Conservation (phyloP, 2,113 vertebrate species). For the Hirundichthys speculiger region DNA sequence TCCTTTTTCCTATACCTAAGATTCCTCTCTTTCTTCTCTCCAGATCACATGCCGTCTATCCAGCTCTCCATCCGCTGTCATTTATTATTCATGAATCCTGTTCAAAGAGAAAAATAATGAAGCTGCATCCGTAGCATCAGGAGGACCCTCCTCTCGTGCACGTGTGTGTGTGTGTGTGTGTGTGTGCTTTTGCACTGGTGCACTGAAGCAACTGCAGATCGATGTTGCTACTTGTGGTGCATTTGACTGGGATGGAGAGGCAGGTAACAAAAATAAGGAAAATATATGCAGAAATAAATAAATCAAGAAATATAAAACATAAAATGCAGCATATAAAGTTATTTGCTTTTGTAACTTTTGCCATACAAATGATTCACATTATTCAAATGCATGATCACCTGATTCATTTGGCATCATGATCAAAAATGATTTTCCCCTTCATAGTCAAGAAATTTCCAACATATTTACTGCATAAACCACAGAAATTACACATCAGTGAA, state of each 20-base stretch:
- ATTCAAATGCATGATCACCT: too few species aligned
- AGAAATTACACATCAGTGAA: too few species aligned
- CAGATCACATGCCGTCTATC: constrained; percentile 25
- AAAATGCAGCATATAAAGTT: too few species aligned
- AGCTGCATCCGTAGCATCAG: constrained; percentile 50
- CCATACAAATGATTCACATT: too few species aligned
- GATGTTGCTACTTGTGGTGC: constrained; percentile 9
- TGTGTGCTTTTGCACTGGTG: constrained; percentile 33
- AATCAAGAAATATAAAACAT: too few species aligned
- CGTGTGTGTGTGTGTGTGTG: constrained; percentile 10
- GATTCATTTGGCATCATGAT: too few species aligned
- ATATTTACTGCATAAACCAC: too few species aligned
- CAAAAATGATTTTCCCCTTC: too few species aligned
- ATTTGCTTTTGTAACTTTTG: too few species aligned
- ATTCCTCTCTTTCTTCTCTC: constrained; percentile 25
- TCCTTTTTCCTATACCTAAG: background rate
- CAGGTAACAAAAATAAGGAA: background rate
- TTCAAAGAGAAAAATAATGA: constrained; percentile 36
- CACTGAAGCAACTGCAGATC: constrained; percentile 17
- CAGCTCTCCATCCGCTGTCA: constrained; percentile 26
- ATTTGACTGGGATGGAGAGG: too few species aligned
- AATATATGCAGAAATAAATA: background rate
- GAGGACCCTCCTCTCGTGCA: constrained; percentile 16
- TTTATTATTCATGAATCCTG: constrained; percentile 69
- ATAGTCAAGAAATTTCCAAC: too few species aligned